Evolutionary conservation across 2,797 vertebrate genomes (phyloP).

Genomic region (Alcedo atthis): DNA sequence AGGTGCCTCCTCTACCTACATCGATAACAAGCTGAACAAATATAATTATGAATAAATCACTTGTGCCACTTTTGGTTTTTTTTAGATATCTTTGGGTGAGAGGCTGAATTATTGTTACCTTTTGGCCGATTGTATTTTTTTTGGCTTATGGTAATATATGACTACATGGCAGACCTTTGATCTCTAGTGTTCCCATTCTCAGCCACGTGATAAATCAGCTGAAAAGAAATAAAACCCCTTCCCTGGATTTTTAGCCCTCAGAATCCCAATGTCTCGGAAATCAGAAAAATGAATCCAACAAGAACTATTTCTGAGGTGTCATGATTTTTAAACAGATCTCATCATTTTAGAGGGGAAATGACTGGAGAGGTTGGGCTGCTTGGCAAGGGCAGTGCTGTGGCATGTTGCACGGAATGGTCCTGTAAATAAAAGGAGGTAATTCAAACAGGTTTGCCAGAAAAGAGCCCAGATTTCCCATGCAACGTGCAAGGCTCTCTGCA

Average conservation of each 20-base stretch:
- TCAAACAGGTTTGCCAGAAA: slow-evolving; percentile 39
- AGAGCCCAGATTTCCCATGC: slow-evolving; percentile 45
- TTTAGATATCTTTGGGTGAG: neutral
- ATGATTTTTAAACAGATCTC: neutral
- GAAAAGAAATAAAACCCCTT: neutral
- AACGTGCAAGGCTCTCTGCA: neutral
- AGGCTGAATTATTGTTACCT: neutral
- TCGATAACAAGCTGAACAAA: neutral
- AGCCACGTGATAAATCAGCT: neutral
- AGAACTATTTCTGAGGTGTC: neutral
- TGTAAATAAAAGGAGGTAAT: slow-evolving; percentile 25
- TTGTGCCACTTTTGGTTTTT: neutral
- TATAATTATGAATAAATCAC: neutral
- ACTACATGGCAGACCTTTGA: neutral
- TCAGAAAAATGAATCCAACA: neutral
- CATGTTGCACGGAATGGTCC: neutral
- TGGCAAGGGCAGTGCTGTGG: neutral
- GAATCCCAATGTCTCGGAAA: neutral
- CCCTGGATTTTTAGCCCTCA: neutral
- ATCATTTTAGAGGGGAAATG: neutral
- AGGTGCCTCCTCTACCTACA: neutral
- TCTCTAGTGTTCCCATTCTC: neutral
- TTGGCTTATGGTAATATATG: neutral
- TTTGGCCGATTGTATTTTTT: neutral
- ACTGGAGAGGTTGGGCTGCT: neutral